Percentiles rank a stretch among this genome's conserved stretches.
phyloP scores from a whole-genome alignment of 2,888 invertebrate genomes.

The Drosophila mimica region DNA sequence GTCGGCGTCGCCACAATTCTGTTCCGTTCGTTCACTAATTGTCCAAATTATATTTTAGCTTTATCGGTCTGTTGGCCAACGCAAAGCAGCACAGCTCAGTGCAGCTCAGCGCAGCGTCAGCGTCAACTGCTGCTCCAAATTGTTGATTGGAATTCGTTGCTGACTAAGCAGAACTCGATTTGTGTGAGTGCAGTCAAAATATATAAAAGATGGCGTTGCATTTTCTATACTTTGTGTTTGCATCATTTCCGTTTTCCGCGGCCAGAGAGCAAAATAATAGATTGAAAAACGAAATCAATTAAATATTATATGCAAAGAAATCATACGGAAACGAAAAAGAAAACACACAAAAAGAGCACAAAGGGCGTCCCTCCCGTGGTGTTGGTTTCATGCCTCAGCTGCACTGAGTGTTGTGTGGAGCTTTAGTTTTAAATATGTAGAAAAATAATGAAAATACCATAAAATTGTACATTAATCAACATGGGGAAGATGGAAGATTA shows the following conservation, averaged over 20 bases:
- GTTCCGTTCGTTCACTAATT: conserved; percentile 54
- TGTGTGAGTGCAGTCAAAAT: conserved; percentile 24
- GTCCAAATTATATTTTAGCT: conserved; percentile 58
- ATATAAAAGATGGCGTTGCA: conserved; percentile 36
- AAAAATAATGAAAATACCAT: conserved; percentile 58
- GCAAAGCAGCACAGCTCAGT: conserved; percentile 10
- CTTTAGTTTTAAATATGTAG: conserved; percentile 19
- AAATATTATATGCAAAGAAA: conserved; percentile 25
- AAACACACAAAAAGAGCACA: conserved; percentile 44
- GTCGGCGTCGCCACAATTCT: conserved; percentile 13
- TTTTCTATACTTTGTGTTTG: conserved; percentile 35
- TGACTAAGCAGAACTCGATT: conserved; percentile 57
- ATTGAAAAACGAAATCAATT: conserved; percentile 44
- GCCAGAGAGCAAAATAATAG: conserved; percentile 6
- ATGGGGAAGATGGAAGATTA: conserved; percentile 58
- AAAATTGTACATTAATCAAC: conserved; percentile 72
- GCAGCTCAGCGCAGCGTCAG: conserved; percentile 3
- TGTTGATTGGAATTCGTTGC: conserved; percentile 57
- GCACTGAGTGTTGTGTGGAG: conserved; percentile 26
- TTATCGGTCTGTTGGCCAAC: conserved; percentile 31
- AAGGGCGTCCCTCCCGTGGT: conserved; percentile 14
- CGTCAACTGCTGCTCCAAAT: conserved; percentile 39
- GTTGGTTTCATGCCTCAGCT: conserved; percentile 58
- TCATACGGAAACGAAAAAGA: conserved; percentile 19
- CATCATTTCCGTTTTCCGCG: conserved; percentile 57